Conservation (phyloP, 2,888 invertebrate genomes). For the Aphodius sticticus region DNA sequence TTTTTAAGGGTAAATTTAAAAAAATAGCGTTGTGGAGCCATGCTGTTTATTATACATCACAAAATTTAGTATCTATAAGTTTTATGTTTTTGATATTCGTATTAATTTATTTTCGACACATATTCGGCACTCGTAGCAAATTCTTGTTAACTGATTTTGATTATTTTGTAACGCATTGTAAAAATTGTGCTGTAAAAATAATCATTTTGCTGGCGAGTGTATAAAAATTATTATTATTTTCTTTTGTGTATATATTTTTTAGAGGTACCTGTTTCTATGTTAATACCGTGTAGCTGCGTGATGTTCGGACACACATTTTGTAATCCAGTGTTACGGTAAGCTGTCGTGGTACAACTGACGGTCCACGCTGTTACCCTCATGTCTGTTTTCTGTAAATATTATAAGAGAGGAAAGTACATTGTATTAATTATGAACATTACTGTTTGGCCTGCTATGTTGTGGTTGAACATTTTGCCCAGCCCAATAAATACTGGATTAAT, state of each 20-base stretch:
- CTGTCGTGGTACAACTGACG: conserved; percentile 51
- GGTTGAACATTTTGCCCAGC: conserved; percentile 59
- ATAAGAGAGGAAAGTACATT: conserved; percentile 51
- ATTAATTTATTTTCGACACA: background rate
- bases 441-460: conserved; percentile 60
- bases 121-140: background rate
- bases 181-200: background rate
- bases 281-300: conserved; percentile 29
- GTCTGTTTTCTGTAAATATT: conserved; percentile 58
- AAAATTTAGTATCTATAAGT: background rate
- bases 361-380: conserved; percentile 54
- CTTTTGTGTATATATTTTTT: conserved; percentile 49
- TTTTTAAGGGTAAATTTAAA: too few species aligned
- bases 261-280: conserved; percentile 60
- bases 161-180: too few species aligned
- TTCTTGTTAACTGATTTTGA: too few species aligned
- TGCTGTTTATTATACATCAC: background rate
- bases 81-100: background rate
- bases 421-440: conserved; percentile 56
- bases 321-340: conserved; percentile 57
- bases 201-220: background rate
- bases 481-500: conserved; percentile 61
- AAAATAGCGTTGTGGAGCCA: too few species aligned
- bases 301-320: conserved; percentile 33
- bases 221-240: conserved; percentile 38